Base-by-base conservation (phyloP, 2,113 vertebrate species). In the Plotosus lineatus region DNA sequence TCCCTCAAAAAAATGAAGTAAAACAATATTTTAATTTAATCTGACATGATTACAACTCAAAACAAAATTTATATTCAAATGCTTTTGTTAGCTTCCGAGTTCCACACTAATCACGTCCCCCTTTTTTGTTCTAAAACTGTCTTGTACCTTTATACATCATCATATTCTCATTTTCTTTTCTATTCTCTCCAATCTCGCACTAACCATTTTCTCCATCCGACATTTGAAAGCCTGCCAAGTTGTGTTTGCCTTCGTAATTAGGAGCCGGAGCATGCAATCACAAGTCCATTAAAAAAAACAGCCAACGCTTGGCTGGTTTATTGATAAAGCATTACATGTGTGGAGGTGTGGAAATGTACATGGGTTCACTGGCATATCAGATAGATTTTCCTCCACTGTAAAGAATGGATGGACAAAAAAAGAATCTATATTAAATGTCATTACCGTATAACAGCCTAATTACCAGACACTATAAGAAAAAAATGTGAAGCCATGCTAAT, bases 271-370 rank as follows among this genome's bases (percentile, higher is more conserved):
- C 83, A 71, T 86, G 89, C 89, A 90, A 92, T 92, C 88, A 89
- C 77, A 86, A 92, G 91, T 94, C 91, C 91, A 92, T 93, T 93
- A 92, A 90, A 89, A 48, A 92, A 94, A 94, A 94, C 91, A 92
- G 91, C 87, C 88, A 90, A 93, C 82, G 92, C 85, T 91, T 90
- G 90, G 90, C 85, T 89, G 89, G 90, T 92, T 92, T 92, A 94
- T 93, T 93, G 92, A 94, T 93, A 93, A 92, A 90, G 90, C 90
- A 92, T 93, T 93, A 93, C 82, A 85, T 83, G 86, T 86, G 89
- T 88, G 87, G 89, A 89, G 86, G 88, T 91, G 91, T 89, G 87
- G 89, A 90, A 87, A 90, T 89, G 89, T 89, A 90, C 90, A 86
- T 77, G 80, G 46, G 89, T 87, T 86, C 84, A 79, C 80, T 86